Evolutionary conservation across 1,140 invertebrate species (phyloP).

Genomic region (Eurosta solidaginis): DNA sequence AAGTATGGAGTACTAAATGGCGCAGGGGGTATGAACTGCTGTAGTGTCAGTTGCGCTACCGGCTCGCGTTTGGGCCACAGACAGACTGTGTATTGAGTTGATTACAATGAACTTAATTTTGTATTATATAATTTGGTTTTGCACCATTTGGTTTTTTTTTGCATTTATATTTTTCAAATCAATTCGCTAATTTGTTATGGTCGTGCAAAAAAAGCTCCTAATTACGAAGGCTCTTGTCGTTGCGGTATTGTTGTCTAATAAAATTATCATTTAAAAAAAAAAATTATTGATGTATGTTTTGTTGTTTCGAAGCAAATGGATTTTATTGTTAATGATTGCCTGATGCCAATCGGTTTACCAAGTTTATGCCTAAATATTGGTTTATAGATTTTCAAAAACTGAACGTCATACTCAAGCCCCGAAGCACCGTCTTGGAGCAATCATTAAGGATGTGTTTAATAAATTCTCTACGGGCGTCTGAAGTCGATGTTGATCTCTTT

Average conservation of each 20-base stretch:
- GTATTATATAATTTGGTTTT: neutral
- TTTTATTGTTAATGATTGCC: no score
- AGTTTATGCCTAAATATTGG: no score
- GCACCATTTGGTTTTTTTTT: neutral
- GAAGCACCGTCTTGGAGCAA: no score
- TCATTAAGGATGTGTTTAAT: no score
- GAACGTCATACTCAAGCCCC: no score
- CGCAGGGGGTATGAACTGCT: neutral
- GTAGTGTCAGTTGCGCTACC: slow-evolving; percentile 15
- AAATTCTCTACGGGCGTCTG: no score
- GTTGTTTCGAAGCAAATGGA: no score
- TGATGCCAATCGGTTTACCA: no score
- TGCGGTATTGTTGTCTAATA: neutral
- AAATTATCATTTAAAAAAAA: slow-evolving; percentile 10
- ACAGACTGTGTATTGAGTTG: no score
- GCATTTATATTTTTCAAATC: neutral
- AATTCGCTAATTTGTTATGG: neutral
- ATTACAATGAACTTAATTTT: slow-evolving; percentile 25
- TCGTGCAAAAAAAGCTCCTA: neutral
- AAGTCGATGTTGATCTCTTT: no score
- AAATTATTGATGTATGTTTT: neutral
- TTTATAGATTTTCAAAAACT: no score
- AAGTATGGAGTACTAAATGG: neutral
- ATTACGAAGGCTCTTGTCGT: neutral
- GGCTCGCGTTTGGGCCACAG: neutral